A percentile compares a stretch with the other conserved stretches of the same genome.
These are phyloP conservation scores for Hoplostethus mediterraneus DNA, from an alignment of 2,797 vertebrate genomes.

Conservation along the genomic window DNA sequence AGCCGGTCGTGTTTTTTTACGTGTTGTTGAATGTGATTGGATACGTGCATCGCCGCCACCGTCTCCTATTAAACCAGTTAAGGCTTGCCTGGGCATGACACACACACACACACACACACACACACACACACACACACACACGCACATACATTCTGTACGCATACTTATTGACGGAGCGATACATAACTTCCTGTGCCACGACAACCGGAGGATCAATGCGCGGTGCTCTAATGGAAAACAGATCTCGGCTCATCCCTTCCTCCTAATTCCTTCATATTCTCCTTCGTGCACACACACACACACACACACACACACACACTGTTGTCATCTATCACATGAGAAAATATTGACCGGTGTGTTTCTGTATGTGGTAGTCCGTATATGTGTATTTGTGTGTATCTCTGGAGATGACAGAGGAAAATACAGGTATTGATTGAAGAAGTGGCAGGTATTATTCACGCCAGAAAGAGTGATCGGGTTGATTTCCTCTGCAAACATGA, in stretches of 20 bases:
- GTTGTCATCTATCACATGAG: background rate
- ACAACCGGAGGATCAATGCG: slow-evolving; percentile 32
- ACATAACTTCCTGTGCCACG: background rate
- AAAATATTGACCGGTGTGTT: background rate
- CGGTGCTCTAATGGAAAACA: slow-evolving; percentile 33
- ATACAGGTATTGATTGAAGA: too few species aligned
- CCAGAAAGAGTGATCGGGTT: too few species aligned
- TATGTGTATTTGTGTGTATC: background rate
- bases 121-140: slow-evolving; percentile 8
- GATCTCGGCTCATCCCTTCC: slow-evolving; percentile 27
- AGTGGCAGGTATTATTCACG: too few species aligned
- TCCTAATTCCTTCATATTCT: slow-evolving; percentile 16
- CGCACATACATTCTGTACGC: background rate
- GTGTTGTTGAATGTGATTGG: slow-evolving; percentile 26
- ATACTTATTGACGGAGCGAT: slow-evolving; percentile 9
- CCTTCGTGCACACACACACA: background rate
- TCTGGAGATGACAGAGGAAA: background rate
- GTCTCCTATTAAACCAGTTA: slow-evolving; percentile 33
- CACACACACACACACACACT: slow-evolving; percentile 1
- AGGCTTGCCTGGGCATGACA: background rate
- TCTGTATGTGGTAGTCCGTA: background rate
- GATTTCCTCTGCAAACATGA: too few species aligned
- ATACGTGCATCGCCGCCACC: slow-evolving; percentile 26
- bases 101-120: slow-evolving; percentile 5
- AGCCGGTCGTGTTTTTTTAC: background rate